Evolutionary conservation across 2,888 invertebrate species (phyloP), one percentile per base, ranked within the genome.

Genomic region (Phengaris alcon): DNA sequence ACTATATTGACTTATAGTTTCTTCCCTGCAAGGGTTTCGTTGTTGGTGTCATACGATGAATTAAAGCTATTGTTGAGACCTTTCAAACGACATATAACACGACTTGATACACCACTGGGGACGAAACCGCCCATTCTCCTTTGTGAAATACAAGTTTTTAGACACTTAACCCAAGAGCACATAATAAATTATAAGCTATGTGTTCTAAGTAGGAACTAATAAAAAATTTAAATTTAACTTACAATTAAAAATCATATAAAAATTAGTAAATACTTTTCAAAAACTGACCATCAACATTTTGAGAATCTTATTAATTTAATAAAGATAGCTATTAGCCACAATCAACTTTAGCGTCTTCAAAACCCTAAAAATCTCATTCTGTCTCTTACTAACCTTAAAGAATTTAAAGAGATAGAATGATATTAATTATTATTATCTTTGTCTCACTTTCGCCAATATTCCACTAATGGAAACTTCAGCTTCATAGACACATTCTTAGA

Each of bases 201-300:
- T 22, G 10, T 35, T 64, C 35, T 64, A 35, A 64, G 64, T 64
- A 64, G 64, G 64, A 64, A 64, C 64, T 9, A 12, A 64, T 52
- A 44, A 64, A 5, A 44, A 6, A 22, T 64, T 64, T 5, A 64
- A 64, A 35, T 64, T 35, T 64, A 35, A 64, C 9, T 22, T 59
- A 57, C 57, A 57, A n/a, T 59, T 35, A 12, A 35, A 64, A 10
- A 35, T 12, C 12, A 35, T 64, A 22, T 10, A 22, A 22, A 22
- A 22, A 3, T 9, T 15, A 15, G 8, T 59, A 59, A 59, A 59
- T 59, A 22, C 59, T 59, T 64, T 22, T 44, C 35, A 35, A 44
- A 64, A 64, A 64, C 12, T 44, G 9, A 64, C 13, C 35, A 64
- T 12, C 12, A 59, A 64, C 55, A 44, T 12, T 15, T 59, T 22